Percentiles rank a stretch among this genome's conserved stretches.
Conservation (phyloP, 2,888 invertebrate species). For the Drosophila neotestacea region DNA sequence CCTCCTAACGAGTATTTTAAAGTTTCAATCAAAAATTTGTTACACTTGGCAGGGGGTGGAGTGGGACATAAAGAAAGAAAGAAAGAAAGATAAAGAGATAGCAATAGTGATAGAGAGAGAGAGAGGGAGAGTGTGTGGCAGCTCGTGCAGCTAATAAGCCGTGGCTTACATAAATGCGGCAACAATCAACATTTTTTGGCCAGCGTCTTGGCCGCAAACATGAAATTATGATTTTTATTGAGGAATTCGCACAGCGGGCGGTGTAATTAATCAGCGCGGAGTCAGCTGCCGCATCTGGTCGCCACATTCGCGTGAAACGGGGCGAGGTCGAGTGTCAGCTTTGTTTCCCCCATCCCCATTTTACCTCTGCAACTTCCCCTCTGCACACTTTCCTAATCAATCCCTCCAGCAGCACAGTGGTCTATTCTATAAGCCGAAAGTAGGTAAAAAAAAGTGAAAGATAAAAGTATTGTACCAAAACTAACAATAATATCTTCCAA, state of each 20-base stretch:
- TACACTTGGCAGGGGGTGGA: constrained; percentile 62
- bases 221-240: constrained; percentile 81
- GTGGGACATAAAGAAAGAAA: neutral
- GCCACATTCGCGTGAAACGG: constrained; percentile 52
- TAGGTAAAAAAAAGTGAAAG: too few relatives aligned
- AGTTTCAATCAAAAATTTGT: constrained; percentile 82
- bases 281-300: constrained; percentile 37
- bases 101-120: constrained; percentile 1
- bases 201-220: constrained; percentile 62
- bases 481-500: too few relatives aligned
- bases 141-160: constrained; percentile 79
- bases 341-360: neutral
- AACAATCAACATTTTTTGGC: constrained; percentile 71
- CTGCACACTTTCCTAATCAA: neutral
- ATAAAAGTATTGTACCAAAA: too few relatives aligned
- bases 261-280: constrained; percentile 81
- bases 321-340: constrained; percentile 70
- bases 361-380: neutral
- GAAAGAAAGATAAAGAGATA: neutral
- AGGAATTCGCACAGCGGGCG: constrained; percentile 83
- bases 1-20: constrained; percentile 78
- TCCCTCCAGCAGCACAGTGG: neutral
- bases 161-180: constrained; percentile 79
- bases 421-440: too few relatives aligned
- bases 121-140: constrained; percentile 36